Percentiles rank a stretch among this genome's conserved stretches.
Evolutionary conservation across 2,888 invertebrate genomes (phyloP).

Genomic region (Bruchidius siliquastri): DNA sequence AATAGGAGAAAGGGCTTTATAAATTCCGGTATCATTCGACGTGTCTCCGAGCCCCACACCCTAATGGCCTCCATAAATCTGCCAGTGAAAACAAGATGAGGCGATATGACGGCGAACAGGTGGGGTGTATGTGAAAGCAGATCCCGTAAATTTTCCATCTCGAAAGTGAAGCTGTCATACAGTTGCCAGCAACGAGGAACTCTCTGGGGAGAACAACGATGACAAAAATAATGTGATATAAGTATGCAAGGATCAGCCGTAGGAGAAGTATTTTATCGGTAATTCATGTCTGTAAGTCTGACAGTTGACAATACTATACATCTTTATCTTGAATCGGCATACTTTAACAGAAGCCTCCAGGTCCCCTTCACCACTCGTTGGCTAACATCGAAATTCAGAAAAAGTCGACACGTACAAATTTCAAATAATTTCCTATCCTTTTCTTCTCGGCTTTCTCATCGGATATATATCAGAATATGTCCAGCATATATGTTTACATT

Average conservation of each 20-base stretch:
- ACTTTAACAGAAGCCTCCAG: too few relatives aligned
- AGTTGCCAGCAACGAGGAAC: not conserved
- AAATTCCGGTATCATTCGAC: not conserved
- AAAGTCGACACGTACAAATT: too few relatives aligned
- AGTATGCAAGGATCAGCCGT: not conserved
- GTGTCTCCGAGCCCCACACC: not conserved
- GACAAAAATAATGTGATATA: not conserved
- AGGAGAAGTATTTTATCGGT: not conserved
- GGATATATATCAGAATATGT: not conserved
- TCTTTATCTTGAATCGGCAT: too few relatives aligned
- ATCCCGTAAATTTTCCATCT: not conserved
- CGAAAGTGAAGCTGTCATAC: not conserved
- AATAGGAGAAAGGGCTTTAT: not conserved
- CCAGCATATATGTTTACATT: not conserved
- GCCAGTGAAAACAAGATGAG: constrained; percentile 3
- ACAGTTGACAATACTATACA: too few relatives aligned
- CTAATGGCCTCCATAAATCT: constrained; percentile 1
- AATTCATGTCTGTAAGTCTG: too few relatives aligned
- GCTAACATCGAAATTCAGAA: too few relatives aligned
- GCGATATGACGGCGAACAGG: constrained; percentile 7
- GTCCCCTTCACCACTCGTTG: too few relatives aligned
- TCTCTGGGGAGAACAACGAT: not conserved
- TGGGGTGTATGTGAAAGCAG: not conserved
- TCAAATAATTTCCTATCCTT: not conserved
- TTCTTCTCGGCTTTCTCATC: not conserved